phyloP scores from a whole-genome alignment of 2,113 vertebrate species.

The Corythaeola cristata region DNA sequence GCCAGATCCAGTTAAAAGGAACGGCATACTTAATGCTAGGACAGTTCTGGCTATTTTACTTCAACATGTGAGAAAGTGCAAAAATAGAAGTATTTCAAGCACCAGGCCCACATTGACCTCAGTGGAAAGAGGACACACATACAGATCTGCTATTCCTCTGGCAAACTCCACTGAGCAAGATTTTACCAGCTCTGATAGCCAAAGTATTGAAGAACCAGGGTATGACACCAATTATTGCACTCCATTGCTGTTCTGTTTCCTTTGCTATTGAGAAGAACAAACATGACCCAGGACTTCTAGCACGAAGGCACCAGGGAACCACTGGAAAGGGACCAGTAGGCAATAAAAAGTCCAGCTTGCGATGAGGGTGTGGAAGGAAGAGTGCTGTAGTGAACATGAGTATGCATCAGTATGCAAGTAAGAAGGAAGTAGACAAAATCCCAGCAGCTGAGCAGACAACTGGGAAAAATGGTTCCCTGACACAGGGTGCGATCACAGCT shows the following conservation, averaged over 20 bases:
- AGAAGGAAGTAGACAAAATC: not conserved
- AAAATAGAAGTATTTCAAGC: not conserved
- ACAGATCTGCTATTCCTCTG: not conserved
- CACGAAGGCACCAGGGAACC: not conserved
- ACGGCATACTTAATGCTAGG: not conserved
- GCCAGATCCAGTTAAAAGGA: not conserved
- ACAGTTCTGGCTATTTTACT: not conserved
- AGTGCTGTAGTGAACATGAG: not conserved
- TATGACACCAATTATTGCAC: not conserved
- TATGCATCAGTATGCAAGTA: not conserved
- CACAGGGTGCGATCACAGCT: not conserved
- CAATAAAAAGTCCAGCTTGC: not conserved
- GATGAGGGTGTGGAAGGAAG: accelerated
- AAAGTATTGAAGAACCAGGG: not conserved
- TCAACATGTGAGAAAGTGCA: not conserved
- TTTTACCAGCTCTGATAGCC: not conserved
- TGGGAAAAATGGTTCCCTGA: not conserved
- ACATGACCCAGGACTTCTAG: not conserved
- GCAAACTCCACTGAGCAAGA: not conserved
- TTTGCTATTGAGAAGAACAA: not conserved
- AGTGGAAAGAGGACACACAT: not conserved
- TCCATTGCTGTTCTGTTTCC: no score
- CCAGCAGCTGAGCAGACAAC: not conserved
- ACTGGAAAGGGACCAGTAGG: not conserved
- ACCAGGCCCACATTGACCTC: not conserved